Base-by-base conservation (phyloP, 2,113 vertebrate genomes). In the Dryoscopus gambensis region DNA sequence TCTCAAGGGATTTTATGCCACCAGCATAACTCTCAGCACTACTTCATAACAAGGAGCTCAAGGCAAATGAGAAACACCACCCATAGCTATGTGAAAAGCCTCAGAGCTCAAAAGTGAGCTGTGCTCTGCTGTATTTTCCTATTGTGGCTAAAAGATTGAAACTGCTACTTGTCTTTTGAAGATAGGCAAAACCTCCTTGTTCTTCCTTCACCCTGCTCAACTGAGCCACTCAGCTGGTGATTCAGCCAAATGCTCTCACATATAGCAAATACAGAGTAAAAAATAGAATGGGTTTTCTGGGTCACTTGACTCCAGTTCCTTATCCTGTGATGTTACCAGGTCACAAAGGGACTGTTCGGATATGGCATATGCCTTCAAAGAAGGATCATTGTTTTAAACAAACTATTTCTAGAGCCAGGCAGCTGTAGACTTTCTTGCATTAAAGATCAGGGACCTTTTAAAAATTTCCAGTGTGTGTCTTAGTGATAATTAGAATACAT, bases 251-350 rank as follows among this genome's bases (percentile, higher is more conserved):
- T 39, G 67, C 79, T 81, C 70, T 55, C 55, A 70, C 33, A 2
- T 31, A 42, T 7, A 44, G 83, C 60, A 81, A 77, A 88, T 7
- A 50, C 9, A 2, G 80, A 76, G 46, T 20, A 2, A 85, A 88
- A 84, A 77, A 70, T 18, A 62, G 59, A 88, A 70, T 39, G 37
- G 47, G n/a, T 91, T 92, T 95, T 93, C 89, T 91, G 88, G 79
- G 68, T 81, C 88, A 44, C 56, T 78, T 67, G 76, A 74, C 42
- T 64, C 63, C 75, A 59, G n/a, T 63, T 73, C 33, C 47, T 60
- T 84, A 60, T 15, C 49, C 73, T 84, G 47, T 64, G 78, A 84
- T 81, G 84, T 53, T 89, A 81, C 77, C 35, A n/a, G 74, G 64
- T 87, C 76, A 50, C 42, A 64, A 87, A 63, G 71, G 33, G 84